Base-by-base conservation (phyloP, 2,888 invertebrate species). In the Dione juno region DNA sequence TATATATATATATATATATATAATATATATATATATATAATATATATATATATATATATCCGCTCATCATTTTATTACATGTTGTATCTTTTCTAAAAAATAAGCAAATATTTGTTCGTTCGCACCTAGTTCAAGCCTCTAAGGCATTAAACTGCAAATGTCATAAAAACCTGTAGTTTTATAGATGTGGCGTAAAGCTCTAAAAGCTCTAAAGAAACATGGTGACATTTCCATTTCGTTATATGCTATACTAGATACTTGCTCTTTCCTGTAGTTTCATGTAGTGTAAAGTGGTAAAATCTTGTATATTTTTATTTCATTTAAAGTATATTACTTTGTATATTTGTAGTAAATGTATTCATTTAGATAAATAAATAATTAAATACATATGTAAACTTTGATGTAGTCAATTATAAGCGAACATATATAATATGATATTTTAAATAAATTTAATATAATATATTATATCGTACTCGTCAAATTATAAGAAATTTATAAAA, bases 91-190 rank as follows among this genome's bases (percentile, higher is more conserved):
- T 21, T n/a, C 43, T 41, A 41, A 43, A 59, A 59, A 43, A 43
- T 21, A 13, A 41, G 40, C 43, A n/a, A 21, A 28, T 14, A 28
- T 43, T 1, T 61, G 10, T 28, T 43, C 43, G 14, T 61, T 45
- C 14, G 7, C 43, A 45, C 45, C 61, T 28, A 45, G 43, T 61
- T 61, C 7, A 16, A 61, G 61, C 61, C 28, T 61, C 61, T 61
- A 35, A 45, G 61, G 45, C 28, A 28, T 61, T 28, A 59, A 59
- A 8, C 61, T 45, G 61, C 45, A 61, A 45, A 61, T 61, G 35
- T 45, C 61, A 61, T 45, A 45, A 61, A 61, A 61, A 61, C 28
- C 28, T n/a, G 61, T 61, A 45, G 61, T 61, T 61, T 61, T 45
- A 61, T 28, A 35, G 43, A 28, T 16, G 45, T 28, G 43, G n/a